Evolutionary conservation across 2,797 vertebrate species (phyloP), one percentile per base, ranked within the genome.

Genomic region (Sebastes melanostomus): DNA sequence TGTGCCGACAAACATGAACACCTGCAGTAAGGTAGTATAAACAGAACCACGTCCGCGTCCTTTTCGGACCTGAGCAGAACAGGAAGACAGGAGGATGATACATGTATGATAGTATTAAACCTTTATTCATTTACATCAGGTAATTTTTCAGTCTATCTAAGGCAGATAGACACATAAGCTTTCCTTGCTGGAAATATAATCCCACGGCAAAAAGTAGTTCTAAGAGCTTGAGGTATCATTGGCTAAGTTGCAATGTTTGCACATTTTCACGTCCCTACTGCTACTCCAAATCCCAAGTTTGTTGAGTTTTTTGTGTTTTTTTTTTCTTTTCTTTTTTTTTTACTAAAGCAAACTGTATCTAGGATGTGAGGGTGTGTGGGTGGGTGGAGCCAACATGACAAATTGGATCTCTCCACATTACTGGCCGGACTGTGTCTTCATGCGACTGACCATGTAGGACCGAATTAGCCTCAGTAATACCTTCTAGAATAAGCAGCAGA

Each of bases 381-480:
- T 36, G 11, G 18, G 68, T 36, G 32, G 60, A 75, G 38, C 32
- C 36, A 72, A 16, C 24, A 38, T 63, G n/a, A 4, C 8, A 42
- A 11, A 50, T n/a, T 24, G 16, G 63, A 72, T 58, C 52, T 66
- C 46, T 61, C 62, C 14, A 42, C 54, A 13, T 73, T 22, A 58
- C 32, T 52, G 16, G 5, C 36, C 27, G n/a, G 56, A 67, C 29
- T 42, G 20, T 65, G 59, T 36, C 60, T 66, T 79, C 25, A 77
- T 54, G 30, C 75, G 79, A 81, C 50, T 78, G 79, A 81, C 50
- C 55, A 68, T 11, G 18, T 62, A 62, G 60, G n/a, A 71, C 82
- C 58, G 13, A 80, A 80, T 79, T 82, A 82, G 62, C 36, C n/a
- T 7, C 55, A 66, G 65, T 84, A 77, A 82, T 74, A 66, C 72